Percentiles rank a stretch among this genome's conserved stretches.
Conservation (phyloP, 2,113 vertebrate species). For the Pungitius pungitius region DNA sequence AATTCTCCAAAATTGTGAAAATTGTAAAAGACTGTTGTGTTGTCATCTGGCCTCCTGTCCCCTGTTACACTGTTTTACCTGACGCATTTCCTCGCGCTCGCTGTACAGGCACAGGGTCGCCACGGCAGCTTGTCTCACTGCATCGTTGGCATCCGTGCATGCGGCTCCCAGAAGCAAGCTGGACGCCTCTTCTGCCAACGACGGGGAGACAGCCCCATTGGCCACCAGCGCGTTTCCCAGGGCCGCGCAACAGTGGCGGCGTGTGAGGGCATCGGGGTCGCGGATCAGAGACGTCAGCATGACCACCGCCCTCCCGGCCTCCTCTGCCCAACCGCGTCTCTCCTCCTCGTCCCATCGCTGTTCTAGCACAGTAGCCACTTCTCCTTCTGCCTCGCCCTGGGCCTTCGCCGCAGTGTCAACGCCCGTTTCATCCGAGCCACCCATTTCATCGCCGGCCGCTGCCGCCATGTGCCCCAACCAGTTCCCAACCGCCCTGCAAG, state of each 20-base stretch:
- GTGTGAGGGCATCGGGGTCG: constrained; percentile 75
- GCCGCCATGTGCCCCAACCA: constrained; percentile 72
- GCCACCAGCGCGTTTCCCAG: constrained; percentile 70
- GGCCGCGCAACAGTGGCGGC: constrained; percentile 73
- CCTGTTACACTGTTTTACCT: constrained; percentile 64
- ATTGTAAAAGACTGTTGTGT: background rate
- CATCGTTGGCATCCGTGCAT: constrained; percentile 71
- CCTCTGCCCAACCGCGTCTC: constrained; percentile 63
- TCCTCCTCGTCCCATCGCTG: constrained; percentile 19
- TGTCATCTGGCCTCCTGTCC: background rate
- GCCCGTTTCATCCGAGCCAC: constrained; percentile 1
- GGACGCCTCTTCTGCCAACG: constrained; percentile 62
- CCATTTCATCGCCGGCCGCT: constrained; percentile 21
- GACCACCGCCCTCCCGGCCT: constrained; percentile 57
- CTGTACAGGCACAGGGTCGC: constrained; percentile 68
- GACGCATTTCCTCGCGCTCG: constrained; percentile 61
- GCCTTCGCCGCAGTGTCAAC: constrained; percentile 11
- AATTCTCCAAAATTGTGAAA: background rate
- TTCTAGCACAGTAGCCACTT: constrained; percentile 5
- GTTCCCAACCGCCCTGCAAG: constrained; percentile 74
- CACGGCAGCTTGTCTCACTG: constrained; percentile 75
- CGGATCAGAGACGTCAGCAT: constrained; percentile 60
- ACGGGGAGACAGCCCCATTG: constrained; percentile 38
- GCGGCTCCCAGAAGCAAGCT: constrained; percentile 67
- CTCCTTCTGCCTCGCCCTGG: constrained; percentile 1